Evolutionary conservation across 2,797 vertebrate species (phyloP).

Genomic region (Sebastes glaucus): DNA sequence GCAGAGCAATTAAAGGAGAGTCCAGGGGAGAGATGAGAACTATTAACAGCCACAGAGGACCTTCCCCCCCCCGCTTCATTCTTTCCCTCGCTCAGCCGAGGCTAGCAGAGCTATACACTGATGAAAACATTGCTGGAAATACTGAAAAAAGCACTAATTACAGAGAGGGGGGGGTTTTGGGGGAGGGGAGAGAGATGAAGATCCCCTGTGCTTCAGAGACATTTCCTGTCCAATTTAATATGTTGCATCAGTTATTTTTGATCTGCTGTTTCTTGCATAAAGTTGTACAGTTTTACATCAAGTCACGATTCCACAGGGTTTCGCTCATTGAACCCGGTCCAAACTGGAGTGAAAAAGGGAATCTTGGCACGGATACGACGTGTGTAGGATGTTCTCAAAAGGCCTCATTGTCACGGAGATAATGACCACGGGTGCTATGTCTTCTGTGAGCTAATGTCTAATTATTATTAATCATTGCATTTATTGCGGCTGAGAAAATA

Average conservation of each 20-base stretch:
- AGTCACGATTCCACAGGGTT: conserved; percentile 47
- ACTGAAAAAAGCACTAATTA: conserved; percentile 78
- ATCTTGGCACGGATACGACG: conserved; percentile 29
- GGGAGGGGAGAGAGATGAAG: conserved; percentile 42
- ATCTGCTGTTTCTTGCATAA: conserved; percentile 70
- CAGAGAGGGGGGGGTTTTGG: conserved; percentile 17
- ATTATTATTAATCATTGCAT: conserved; percentile 42
- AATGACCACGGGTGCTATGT: conserved; percentile 34
- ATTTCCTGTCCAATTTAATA: conserved; percentile 80
- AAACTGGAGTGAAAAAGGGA: conserved; percentile 36
- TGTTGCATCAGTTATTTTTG: conserved; percentile 82
- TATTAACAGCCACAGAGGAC: conserved; percentile 81
- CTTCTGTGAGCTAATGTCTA: conserved; percentile 31
- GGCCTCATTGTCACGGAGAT: conserved; percentile 37
- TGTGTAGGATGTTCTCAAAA: conserved; percentile 39
- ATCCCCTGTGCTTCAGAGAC: conserved; percentile 70
- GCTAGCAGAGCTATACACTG: conserved; percentile 56
- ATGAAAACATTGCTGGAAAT: conserved; percentile 77
- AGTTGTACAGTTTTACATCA: conserved; percentile 69
- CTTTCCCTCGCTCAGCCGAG: conserved; percentile 41
- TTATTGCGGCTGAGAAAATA: conserved; percentile 20
- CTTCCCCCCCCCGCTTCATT: conserved; percentile 41
- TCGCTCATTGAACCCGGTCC: conserved; percentile 47
- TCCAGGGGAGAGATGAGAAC: conserved; percentile 82
- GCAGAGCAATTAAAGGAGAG: conserved; percentile 81